Evolutionary conservation across 2,797 vertebrate species (phyloP).

Genomic region (Alauda arvensis): DNA sequence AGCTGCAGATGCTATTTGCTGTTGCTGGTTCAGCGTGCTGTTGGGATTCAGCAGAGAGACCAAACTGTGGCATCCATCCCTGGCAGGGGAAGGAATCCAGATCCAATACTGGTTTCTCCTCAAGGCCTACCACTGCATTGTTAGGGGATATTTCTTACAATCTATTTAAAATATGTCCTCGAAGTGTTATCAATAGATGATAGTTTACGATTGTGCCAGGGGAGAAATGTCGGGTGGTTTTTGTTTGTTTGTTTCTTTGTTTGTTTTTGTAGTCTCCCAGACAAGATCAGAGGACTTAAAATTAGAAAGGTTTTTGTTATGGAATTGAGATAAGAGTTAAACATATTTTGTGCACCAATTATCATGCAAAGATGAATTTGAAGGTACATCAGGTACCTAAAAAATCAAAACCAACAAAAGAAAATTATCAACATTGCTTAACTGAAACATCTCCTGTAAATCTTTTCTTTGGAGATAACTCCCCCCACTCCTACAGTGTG

Average conservation of each 20-base stretch:
- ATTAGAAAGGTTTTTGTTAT: neutral
- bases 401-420: neutral
- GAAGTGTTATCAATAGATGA: neutral
- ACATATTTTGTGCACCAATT: neutral
- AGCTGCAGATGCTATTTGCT: neutral
- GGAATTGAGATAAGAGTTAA: neutral
- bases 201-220: neutral
- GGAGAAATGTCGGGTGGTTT: fast-evolving
- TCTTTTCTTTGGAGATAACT: neutral
- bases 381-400: neutral
- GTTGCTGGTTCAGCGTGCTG: neutral
- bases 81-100: neutral
- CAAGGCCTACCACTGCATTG: neutral
- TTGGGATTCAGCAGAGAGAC: neutral
- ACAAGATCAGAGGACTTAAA: neutral
- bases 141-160: neutral
- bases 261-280: neutral
- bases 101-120: neutral
- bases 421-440: neutral
- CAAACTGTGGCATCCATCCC: neutral
- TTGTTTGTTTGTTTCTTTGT: neutral
- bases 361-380: neutral
- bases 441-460: neutral
- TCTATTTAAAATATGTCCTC: neutral
- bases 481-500: neutral